phyloP scores from a whole-genome alignment of 2,888 invertebrate genomes.

The Pollenia griseotomentosa region DNA sequence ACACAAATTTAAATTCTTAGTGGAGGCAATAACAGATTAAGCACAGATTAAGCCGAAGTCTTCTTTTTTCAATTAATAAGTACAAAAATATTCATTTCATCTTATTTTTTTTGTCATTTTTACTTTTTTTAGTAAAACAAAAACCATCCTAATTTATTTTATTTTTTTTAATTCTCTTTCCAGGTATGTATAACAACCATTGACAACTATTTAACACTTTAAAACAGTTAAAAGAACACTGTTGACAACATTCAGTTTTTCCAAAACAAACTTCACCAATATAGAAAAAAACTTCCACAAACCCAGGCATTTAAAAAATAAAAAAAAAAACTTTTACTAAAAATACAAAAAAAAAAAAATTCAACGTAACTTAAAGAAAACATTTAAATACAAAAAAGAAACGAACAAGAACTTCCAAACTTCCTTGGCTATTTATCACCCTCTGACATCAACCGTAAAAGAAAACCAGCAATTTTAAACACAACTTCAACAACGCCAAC shows the following conservation, averaged over 20 bases:
- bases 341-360: slow-evolving; percentile 16
- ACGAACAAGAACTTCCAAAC: slow-evolving; percentile 57
- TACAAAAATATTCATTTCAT: neutral
- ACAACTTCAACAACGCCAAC: slow-evolving; percentile 54
- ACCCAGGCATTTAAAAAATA: slow-evolving; percentile 12
- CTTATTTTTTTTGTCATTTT: neutral
- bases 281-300: slow-evolving; percentile 36
- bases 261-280: neutral
- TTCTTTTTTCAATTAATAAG: no score
- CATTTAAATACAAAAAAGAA: slow-evolving; percentile 23
- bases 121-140: neutral
- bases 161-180: slow-evolving; percentile 19
- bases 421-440: slow-evolving; percentile 67
- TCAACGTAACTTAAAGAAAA: slow-evolving; percentile 20
- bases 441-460: slow-evolving; percentile 67
- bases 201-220: neutral
- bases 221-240: slow-evolving; percentile 12
- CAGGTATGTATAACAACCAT: slow-evolving; percentile 51
- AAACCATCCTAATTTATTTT: neutral
- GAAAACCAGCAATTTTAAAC: slow-evolving; percentile 37
- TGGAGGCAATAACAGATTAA: no score
- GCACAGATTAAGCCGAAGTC: no score
- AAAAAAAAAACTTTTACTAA: neutral
- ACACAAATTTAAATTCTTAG: no score
- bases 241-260: slow-evolving; percentile 34